Evolutionary conservation across 2,113 vertebrate species (phyloP).

Genomic region (Micronisus gabar): DNA sequence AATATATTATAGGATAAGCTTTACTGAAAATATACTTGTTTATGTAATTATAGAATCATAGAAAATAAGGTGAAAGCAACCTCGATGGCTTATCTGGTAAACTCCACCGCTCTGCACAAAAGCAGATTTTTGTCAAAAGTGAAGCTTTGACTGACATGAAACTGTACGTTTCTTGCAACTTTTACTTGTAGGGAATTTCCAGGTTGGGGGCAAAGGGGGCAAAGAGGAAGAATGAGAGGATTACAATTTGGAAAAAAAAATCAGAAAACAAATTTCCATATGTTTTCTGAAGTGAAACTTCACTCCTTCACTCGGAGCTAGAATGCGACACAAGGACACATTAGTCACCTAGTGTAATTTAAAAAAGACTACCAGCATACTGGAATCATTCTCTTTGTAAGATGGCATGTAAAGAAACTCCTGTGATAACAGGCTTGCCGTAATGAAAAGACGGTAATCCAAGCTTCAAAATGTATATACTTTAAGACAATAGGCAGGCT

Average conservation of each 20-base stretch:
- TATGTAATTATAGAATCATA: not conserved
- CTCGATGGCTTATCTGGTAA: not conserved
- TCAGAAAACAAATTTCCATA: not conserved
- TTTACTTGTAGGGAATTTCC: not conserved
- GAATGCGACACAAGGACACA: not conserved
- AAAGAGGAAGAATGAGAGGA: not conserved
- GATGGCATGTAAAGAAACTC: not conserved
- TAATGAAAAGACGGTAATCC: not conserved
- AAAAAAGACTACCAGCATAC: not conserved
- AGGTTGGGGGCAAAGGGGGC: not conserved
- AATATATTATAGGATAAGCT: not conserved
- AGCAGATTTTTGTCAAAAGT: not conserved
- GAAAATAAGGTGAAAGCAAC: not conserved
- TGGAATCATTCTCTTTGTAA: not conserved
- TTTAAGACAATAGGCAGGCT: not conserved
- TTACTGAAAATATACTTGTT: not conserved
- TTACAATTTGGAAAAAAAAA: not conserved
- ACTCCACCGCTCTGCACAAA: not conserved
- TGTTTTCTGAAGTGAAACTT: not conserved
- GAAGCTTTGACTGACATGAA: not conserved
- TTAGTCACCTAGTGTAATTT: not conserved
- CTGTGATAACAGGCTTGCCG: not conserved
- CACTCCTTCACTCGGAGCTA: not conserved
- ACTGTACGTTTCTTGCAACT: not conserved
- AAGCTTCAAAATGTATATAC: not conserved